These are phyloP conservation scores for Eospalax fontanierii DNA, from an alignment of 2,797 vertebrate species.

Conservation along the genomic window DNA sequence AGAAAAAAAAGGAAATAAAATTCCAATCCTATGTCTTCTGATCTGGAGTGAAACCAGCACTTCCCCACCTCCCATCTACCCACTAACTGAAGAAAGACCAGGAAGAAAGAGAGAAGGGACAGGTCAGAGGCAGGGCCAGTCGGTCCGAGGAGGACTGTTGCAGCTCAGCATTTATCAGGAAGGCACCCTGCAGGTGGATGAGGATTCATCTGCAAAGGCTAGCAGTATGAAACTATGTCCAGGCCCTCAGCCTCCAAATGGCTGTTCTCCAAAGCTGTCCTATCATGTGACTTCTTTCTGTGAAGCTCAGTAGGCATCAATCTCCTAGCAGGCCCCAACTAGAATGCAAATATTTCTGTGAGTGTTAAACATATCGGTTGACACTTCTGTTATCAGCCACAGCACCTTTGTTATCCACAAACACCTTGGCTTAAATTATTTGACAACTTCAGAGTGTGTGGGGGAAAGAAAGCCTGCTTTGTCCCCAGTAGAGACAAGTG, in stretches of 20 bases:
- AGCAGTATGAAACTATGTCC: neutral
- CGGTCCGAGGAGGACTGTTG: no score
- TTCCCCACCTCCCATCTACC: neutral
- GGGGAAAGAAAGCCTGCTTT: slow-evolving; percentile 61
- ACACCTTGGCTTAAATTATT: slow-evolving; percentile 81
- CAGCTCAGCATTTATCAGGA: neutral
- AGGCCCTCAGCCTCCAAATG: neutral
- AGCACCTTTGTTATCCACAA: slow-evolving; percentile 80
- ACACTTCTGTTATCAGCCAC: slow-evolving; percentile 73
- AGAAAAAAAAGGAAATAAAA: neutral
- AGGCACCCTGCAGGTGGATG: neutral
- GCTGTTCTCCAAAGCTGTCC: neutral
- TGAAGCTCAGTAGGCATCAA: neutral
- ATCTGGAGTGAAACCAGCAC: neutral
- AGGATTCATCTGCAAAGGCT: neutral
- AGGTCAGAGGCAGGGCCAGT: neutral
- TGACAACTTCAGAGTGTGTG: slow-evolving; percentile 79
- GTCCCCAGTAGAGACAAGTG: slow-evolving; percentile 52
- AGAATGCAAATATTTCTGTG: slow-evolving; percentile 46
- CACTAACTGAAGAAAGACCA: neutral
- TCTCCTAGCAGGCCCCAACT: neutral
- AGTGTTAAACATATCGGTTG: slow-evolving; percentile 54
- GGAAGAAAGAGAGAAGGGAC: neutral
- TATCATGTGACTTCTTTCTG: neutral
- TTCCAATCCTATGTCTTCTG: neutral